A percentile compares a stretch with the other conserved stretches of the same genome.
Conservation (phyloP, 2,797 vertebrate genomes). For the Natrix natrix region DNA sequence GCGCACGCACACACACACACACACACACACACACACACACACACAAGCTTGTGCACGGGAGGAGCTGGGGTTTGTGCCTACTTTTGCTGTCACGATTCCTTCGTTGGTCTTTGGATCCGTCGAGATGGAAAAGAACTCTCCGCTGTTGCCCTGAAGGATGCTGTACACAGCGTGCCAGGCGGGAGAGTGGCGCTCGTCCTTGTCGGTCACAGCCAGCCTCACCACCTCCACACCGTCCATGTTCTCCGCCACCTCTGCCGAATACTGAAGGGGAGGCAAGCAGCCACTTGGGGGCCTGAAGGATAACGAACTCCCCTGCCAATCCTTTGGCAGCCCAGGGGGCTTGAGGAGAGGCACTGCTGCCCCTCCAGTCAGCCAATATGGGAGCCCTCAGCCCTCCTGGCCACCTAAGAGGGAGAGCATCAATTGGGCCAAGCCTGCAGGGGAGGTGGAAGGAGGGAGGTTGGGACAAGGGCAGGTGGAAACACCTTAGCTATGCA, state of each 20-base stretch:
- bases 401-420: not conserved
- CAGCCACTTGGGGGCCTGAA: no score
- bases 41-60: not conserved
- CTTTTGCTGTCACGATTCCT: constrained; percentile 81
- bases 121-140: constrained; percentile 69
- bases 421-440: not conserved
- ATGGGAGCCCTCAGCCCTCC: not conserved
- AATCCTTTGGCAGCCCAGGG: fast-evolving
- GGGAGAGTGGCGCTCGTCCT: constrained; percentile 68
- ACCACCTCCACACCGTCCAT: constrained; percentile 60
- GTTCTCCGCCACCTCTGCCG: constrained; percentile 75
- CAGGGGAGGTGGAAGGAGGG: not conserved
- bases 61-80: constrained; percentile 32
- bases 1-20: fast-evolving
- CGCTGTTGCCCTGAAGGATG: constrained; percentile 75
- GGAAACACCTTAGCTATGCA: not conserved
- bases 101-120: constrained; percentile 77
- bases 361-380: not conserved
- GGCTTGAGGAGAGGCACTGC: not conserved
- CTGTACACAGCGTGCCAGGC: constrained; percentile 81
- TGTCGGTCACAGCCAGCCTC: constrained; percentile 74
- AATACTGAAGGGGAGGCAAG: constrained; percentile 68
- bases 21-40: no score
- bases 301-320: not conserved
- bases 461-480: not conserved